These are phyloP conservation scores for Rhea pennata DNA, from an alignment of 2,113 vertebrate genomes.

Conservation along the genomic window DNA sequence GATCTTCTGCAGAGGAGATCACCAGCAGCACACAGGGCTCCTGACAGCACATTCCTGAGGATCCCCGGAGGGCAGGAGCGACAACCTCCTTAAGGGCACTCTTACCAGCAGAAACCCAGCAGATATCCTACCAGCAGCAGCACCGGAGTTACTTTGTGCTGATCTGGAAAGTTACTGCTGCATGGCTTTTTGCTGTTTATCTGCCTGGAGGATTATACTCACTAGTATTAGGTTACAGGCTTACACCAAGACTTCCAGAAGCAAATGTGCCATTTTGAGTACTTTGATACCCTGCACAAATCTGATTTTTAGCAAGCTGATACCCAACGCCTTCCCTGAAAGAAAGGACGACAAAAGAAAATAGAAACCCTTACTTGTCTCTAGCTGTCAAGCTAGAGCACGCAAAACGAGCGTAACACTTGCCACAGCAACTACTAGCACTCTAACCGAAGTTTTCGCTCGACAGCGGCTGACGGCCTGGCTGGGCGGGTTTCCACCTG, in stretches of 20 bases:
- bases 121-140: fast-evolving
- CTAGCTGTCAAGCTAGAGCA: background rate
- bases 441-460: background rate
- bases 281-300: background rate
- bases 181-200: background rate
- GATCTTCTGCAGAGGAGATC: background rate
- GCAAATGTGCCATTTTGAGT: background rate
- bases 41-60: background rate
- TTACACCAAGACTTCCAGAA: background rate
- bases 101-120: background rate
- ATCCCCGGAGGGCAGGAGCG: fast-evolving
- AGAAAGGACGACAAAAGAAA: background rate
- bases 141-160: background rate
- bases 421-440: background rate
- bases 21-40: fast-evolving
- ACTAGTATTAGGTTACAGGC: background rate
- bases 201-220: background rate
- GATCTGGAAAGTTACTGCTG: background rate
- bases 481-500: background rate
- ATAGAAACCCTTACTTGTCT: background rate
- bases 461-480: background rate
- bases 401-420: background rate
- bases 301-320: background rate
- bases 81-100: background rate
- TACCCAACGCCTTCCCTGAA: background rate